A percentile compares a stretch with the other conserved stretches of the same genome.
These are phyloP conservation scores for Ellobius talpinus DNA, from an alignment of 2,113 vertebrate genomes.

Conservation along the genomic window DNA sequence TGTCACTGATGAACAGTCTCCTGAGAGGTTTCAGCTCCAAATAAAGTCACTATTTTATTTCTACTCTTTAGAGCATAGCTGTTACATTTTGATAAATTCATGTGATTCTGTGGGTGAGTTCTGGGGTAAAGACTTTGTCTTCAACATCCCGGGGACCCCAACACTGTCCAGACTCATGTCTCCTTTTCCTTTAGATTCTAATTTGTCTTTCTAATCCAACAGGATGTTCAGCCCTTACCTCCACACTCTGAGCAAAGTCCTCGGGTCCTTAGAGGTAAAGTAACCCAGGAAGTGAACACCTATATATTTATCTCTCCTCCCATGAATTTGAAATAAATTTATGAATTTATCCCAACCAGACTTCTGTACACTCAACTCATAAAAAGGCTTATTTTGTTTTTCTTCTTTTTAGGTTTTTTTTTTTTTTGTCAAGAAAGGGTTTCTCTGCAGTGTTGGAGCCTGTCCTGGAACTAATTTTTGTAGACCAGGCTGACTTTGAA, in stretches of 20 bases:
- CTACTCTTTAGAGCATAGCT: background rate
- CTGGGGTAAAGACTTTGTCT: background rate
- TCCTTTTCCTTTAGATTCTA: background rate
- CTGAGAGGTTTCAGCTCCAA: background rate
- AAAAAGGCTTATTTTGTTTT: background rate
- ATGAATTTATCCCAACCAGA: background rate
- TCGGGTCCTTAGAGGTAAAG: background rate
- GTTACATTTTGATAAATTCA: background rate
- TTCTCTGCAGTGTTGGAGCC: too few relatives aligned
- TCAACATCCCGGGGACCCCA: background rate
- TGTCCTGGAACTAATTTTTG: too few relatives aligned
- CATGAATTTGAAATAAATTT: too few relatives aligned
- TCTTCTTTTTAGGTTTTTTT: background rate
- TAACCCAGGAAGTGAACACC: background rate
- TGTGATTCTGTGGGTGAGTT: background rate
- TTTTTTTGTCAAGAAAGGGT: too few relatives aligned
- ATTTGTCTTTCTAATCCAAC: background rate
- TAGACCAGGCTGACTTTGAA: too few relatives aligned
- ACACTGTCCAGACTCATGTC: background rate
- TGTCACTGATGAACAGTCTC: background rate
- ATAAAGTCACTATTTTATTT: background rate
- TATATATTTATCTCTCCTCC: background rate
- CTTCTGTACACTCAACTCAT: background rate
- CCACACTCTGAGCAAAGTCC: background rate
- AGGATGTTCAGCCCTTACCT: background rate